A percentile compares a stretch with the other conserved stretches of the same genome.
phyloP scores from a whole-genome alignment of 2,113 vertebrate species.

The Amphiprion ocellaris region DNA sequence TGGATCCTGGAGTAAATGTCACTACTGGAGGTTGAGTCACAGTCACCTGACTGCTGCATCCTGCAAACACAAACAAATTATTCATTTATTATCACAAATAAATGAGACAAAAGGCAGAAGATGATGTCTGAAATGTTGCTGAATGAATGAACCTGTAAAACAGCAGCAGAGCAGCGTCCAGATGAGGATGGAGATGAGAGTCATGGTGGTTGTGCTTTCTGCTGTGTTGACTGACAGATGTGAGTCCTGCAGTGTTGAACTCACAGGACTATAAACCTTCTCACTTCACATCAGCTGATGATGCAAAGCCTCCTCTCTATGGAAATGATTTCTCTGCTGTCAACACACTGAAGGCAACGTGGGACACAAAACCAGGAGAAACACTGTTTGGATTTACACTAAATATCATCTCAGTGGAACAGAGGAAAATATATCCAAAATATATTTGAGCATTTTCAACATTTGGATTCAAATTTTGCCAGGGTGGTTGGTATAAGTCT shows the following conservation, averaged over 20 bases:
- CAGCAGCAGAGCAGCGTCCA: no score
- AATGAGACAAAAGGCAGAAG: not conserved
- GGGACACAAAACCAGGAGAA: not conserved
- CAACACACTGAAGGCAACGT: not conserved
- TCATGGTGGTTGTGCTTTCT: slow-evolving; percentile 7
- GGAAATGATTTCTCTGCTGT: slow-evolving; percentile 41
- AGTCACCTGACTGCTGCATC: slow-evolving; percentile 61
- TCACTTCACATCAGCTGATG: slow-evolving; percentile 40
- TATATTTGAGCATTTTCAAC: not conserved
- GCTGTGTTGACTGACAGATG: slow-evolving; percentile 36
- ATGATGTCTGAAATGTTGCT: not conserved
- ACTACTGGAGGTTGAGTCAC: slow-evolving; percentile 61
- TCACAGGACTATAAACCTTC: slow-evolving; percentile 66
- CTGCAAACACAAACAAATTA: slow-evolving; percentile 51
- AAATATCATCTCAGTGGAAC: not conserved
- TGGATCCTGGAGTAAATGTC: slow-evolving; percentile 51
- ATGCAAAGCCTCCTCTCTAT: slow-evolving; percentile 52
- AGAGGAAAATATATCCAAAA: not conserved
- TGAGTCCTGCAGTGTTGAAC: slow-evolving; percentile 59
- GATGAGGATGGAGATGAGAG: no score
- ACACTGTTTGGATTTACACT: not conserved
- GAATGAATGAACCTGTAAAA: not conserved
- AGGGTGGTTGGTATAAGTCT: no score
- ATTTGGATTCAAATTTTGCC: no score
- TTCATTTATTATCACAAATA: slow-evolving; percentile 21